phyloP scores from a whole-genome alignment of 2,113 vertebrate genomes.

The Scartelaos histophorus region DNA sequence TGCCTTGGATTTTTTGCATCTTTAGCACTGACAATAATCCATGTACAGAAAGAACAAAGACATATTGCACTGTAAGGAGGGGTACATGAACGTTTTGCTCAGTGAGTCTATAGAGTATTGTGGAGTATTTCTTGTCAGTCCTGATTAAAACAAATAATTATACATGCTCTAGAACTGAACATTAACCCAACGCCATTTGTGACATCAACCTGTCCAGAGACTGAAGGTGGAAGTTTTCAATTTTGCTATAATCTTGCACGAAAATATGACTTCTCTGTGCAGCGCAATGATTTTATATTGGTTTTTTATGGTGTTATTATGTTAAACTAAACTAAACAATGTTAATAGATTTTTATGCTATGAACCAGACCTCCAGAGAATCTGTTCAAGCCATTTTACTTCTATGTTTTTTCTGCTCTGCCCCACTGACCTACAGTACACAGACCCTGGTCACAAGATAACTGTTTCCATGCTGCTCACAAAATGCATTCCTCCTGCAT shows the following conservation, averaged over 20 bases:
- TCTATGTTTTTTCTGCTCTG: slow-evolving; percentile 9
- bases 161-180: slow-evolving; percentile 30
- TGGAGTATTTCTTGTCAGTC: neutral
- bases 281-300: too few species aligned
- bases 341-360: neutral
- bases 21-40: too few species aligned
- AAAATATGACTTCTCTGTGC: too few species aligned
- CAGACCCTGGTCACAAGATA: neutral
- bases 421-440: slow-evolving; percentile 50
- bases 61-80: too few species aligned
- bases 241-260: too few species aligned
- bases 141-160: neutral
- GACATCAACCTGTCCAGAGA: too few species aligned
- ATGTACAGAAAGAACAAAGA: too few species aligned
- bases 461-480: neutral
- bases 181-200: slow-evolving; percentile 47
- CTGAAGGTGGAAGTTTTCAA: too few species aligned
- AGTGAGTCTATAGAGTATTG: neutral
- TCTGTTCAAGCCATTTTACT: slow-evolving; percentile 6
- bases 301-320: too few species aligned
- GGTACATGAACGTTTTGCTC: too few species aligned
- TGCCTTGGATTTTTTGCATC: too few species aligned
- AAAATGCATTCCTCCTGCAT: neutral
- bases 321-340: too few species aligned
- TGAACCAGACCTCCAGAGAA: neutral